Conservation (phyloP, 1,140 invertebrate species). For the Hetaerina americana region DNA sequence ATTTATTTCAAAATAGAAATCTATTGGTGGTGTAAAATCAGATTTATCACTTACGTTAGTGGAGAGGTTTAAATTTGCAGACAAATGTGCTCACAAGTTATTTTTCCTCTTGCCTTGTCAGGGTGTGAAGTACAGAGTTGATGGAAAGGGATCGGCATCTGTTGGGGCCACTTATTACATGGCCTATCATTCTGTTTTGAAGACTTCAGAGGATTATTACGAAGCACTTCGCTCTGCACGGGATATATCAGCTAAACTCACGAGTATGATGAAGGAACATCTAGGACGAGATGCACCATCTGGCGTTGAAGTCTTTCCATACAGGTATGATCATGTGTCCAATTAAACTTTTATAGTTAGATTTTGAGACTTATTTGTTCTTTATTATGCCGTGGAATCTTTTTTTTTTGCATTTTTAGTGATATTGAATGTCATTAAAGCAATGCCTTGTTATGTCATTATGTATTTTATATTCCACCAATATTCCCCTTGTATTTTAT, state of each 20-base stretch:
- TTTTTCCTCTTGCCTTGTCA: conserved; percentile 12
- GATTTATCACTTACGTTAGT: too few species aligned
- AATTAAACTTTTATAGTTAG: not conserved
- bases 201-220: conserved; percentile 85
- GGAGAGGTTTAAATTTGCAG: not conserved
- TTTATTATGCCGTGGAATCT: too few species aligned
- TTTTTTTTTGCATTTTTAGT: too few species aligned
- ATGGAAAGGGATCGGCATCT: conserved; percentile 25
- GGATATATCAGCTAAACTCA: conserved; percentile 67
- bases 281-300: conserved; percentile 19
- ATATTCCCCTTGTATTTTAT: too few species aligned
- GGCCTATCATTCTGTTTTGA: conserved; percentile 91
- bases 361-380: too few species aligned
- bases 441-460: too few species aligned
- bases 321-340: conserved; percentile 40
- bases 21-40: too few species aligned
- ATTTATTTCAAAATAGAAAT: too few species aligned
- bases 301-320: conserved; percentile 79
- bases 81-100: too few species aligned
- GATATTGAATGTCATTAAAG: too few species aligned
- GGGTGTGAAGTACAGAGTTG: conserved; percentile 43
- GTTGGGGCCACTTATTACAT: conserved; percentile 77
- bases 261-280: conserved; percentile 52
- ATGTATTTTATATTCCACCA: too few species aligned
- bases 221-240: conserved; percentile 70